phyloP scores from a whole-genome alignment of 2,888 invertebrate species.

The Chorisops tibialis region DNA sequence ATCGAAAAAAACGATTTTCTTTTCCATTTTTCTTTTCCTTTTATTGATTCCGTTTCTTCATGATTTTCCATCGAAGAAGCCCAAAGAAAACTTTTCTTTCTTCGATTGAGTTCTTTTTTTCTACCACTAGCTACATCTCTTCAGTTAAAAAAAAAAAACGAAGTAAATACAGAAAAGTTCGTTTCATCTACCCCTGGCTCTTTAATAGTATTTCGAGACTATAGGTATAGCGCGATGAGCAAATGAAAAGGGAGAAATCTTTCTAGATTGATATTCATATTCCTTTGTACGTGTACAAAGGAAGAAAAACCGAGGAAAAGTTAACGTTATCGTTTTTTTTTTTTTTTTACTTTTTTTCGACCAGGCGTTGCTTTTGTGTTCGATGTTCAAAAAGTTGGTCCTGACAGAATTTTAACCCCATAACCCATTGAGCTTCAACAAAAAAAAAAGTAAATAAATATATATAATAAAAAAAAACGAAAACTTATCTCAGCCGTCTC shows the following conservation, averaged over 20 bases:
- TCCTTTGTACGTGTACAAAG: conserved; percentile 13
- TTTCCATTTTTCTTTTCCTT: neutral
- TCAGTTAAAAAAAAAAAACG: too few relatives aligned
- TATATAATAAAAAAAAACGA: too few relatives aligned
- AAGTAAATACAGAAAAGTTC: neutral
- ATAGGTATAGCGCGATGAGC: neutral
- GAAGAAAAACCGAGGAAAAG: neutral
- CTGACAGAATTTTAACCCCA: conserved; percentile 7
- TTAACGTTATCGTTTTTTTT: conserved; percentile 7
- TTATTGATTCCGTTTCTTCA: conserved; percentile 20
- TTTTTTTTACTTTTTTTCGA: neutral
- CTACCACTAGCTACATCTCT: too few relatives aligned
- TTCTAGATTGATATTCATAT: conserved; percentile 18
- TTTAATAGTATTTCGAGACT: too few relatives aligned
- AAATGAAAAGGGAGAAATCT: conserved; percentile 10
- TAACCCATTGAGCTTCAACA: conserved; percentile 6
- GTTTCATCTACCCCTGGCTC: neutral
- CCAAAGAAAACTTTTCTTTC: conserved; percentile 1
- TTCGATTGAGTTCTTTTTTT: conserved; percentile 19
- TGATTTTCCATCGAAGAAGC: conserved; percentile 3
- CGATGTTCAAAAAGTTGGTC: neutral
- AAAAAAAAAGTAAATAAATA: too few relatives aligned
- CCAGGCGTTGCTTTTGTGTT: neutral
- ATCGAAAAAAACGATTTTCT: conserved; percentile 12
- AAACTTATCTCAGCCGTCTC: neutral